Base-by-base conservation (phyloP, 1,140 invertebrate species). In the Megathymus violae region DNA sequence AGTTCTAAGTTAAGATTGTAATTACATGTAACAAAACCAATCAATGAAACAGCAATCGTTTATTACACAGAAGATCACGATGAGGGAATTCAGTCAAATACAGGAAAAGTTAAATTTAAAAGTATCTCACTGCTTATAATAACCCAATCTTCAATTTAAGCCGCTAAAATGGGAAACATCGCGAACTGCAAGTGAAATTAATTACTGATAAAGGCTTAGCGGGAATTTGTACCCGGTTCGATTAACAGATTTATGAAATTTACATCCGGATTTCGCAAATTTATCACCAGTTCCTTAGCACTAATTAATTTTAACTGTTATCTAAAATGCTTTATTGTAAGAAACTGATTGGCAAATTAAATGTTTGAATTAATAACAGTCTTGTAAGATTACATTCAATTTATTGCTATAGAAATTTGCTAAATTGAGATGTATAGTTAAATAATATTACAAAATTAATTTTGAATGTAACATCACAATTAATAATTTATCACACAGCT, bases 291-390 rank as follows among this genome's bases (percentile, higher is more conserved):
- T 72, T 71, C 62, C 68, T 78, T 71, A 64, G 58, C 64, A 19
- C 67, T 78, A 82, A 82, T 82, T 84, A 80, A 82, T 84, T 78
- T 77, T 56, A 44, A 62, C 72, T 70, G 67, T 74, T 80, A 78
- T 78, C 71, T 70, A 56, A 77, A 74, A 76, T 62, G 69, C 60
- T 76, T 78, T 76, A 76, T 76, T 72, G 69, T 66, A 71, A 64
- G 41, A 61, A 78, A 59, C 66, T 76, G 69, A 70, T 73, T 65
- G 61, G 38, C 38, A 58, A 69, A 76, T 76, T 71, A 64, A 22
- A 41, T 36, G 40, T 50, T 34, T 16, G 16, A 65, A 65, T 60
- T 65, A 40, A 65, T 64, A 59, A 38, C 34, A 14, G 15, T n/a
- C 47, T 19, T 59, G n/a, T n/a, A n/a, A n/a, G n/a, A 43, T 15